Base-by-base conservation (phyloP, 2,797 vertebrate species). In the Macropus fuliginosus region DNA sequence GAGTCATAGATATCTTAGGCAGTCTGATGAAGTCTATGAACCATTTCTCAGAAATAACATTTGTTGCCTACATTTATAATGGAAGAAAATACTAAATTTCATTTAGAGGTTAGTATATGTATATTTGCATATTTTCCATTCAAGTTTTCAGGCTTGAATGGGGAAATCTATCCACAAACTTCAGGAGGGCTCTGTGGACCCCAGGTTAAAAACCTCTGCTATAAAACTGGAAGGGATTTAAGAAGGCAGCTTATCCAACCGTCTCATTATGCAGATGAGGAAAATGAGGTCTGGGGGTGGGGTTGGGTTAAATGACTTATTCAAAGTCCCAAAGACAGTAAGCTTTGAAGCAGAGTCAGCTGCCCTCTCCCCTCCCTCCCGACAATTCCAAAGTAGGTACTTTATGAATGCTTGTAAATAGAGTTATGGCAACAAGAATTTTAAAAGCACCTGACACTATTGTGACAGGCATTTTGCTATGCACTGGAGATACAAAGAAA, bases 301-400 rank as follows among this genome's bases (percentile, higher is more conserved):
- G 21, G 21, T 87, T 87, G n/a, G 21, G 24, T 46, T 81, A 81
- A 81, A 21, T 46, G 13, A n/a, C 13, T 66, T 66, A 21, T 40
- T 21, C 21, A 81, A 24, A 46, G n/a, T 81, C 21, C 18, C 66
- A 81, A 46, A 46, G n/a, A 2, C 10, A 81, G 40, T 46, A 81
- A 46, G 14, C 8, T 46, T 27, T 81, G 8, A 81, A 21, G 74
- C 74, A 87, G 21, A 87, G 40, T 21, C n/a, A 81, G 46, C 9
- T 11, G 2, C 11, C 12, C 21, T 5, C 16, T n/a, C 21, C 1
- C 2, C 8, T 9, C 21, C 16, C 16, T n/a, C 21, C 1, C 0
- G 0, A 9, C 40, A 16, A 27, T 46, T 87, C 40, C 40, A 87
- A 27, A 46, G 16, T 24, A 81, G 21, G n/a, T 74, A 74, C 16